Base-by-base conservation (phyloP, 1,140 invertebrate species). In the Galleria mellonella region DNA sequence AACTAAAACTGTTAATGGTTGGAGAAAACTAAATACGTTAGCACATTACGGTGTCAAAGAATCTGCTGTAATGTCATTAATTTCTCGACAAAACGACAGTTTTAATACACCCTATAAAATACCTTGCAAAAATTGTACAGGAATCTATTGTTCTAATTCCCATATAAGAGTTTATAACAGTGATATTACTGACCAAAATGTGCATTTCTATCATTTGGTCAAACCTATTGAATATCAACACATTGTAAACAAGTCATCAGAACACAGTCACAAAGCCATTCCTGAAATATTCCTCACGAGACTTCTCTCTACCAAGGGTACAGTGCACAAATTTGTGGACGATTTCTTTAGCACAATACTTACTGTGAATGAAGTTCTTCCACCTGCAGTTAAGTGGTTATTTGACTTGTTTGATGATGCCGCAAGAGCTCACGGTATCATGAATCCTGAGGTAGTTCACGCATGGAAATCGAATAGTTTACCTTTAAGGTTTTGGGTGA, bases 381-480 rank as follows among this genome's bases (percentile, higher is more conserved):
- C 96, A 0, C 94, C 95, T 10, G 94, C 96, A 31, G 92, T 98
- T 0, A 98, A 98, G 79, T 98, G 96, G 96, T 79, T 98, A 5
- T 98, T 98, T 77, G 97, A 98, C 88, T 89, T 98, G 12, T 89
- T 98, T 40, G 97, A 98, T 78, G 94, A 97, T 50, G 95, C 95
- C 0, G 96, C 96, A 0, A 89, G 91, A 47, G 88, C 91, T 43
- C 93, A 98, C 67, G 92, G 92, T 27, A 96, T 97, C 31, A 87
- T 91, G 39, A 87, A 87, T 55, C 92, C 94, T 0, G 96, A 98
- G 86, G 95, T 98, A 30, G 90, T 97, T 0, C 96, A 98, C 76
- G 94, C 96, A 1, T 98, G 97, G 97, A 98, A 98, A 87, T 97
- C 95, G 0, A 98, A 98, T 61, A 96, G 96, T 87, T 90, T 97